phyloP scores from a whole-genome alignment of 92 coral and sea anemone genomes.

The Zoanthus sociatus region DNA sequence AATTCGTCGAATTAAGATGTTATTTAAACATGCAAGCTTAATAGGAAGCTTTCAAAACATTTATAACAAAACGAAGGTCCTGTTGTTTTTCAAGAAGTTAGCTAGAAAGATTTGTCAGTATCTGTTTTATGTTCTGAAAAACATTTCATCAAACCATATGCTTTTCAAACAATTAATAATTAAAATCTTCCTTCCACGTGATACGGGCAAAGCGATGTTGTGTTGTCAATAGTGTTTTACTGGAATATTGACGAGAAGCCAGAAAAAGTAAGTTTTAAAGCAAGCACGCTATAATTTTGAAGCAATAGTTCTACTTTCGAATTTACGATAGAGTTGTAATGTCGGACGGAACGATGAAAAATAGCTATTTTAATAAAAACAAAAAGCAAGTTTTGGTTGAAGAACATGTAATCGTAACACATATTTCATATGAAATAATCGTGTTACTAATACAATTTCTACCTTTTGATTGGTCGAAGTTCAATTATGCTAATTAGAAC shows the following conservation, averaged over 20 bases:
- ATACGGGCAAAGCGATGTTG: conserved; percentile 4
- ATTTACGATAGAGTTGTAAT: neutral
- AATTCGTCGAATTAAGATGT: conserved; percentile 35
- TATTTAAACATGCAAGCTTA: neutral
- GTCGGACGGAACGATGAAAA: neutral
- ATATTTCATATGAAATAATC: neutral
- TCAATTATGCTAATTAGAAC: conserved; percentile 61
- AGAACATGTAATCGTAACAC: neutral
- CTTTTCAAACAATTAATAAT: conserved; percentile 44
- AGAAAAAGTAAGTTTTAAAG: neutral
- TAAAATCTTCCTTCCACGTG: conserved; percentile 18
- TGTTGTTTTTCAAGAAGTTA: neutral
- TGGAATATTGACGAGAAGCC: conserved; percentile 14
- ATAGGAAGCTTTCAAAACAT: conserved; percentile 3
- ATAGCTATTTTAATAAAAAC: neutral
- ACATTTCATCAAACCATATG: conserved; percentile 41
- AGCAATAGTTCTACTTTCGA: too few species aligned
- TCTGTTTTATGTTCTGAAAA: conserved; percentile 14
- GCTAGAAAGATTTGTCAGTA: neutral
- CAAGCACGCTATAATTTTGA: neutral
- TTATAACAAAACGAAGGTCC: neutral
- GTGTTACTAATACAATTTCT: conserved; percentile 11
- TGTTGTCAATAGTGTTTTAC: conserved; percentile 3
- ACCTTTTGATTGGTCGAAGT: conserved; percentile 32
- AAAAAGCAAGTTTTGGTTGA: conserved; percentile 1